Evolutionary conservation across 2,888 invertebrate species (phyloP).

Genomic region (Syrista parreyssii): DNA sequence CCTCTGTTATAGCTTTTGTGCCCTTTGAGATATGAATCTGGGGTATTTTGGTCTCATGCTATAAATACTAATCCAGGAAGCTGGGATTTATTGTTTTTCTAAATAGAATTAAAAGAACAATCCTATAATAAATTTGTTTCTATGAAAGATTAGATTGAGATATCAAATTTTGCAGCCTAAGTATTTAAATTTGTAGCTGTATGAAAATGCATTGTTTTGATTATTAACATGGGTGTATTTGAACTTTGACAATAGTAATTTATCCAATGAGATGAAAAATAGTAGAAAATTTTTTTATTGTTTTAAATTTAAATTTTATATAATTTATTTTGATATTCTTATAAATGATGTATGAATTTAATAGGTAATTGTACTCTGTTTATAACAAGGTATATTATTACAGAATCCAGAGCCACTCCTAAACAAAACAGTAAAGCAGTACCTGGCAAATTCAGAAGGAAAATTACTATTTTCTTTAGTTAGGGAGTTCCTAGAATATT

Average conservation of each 20-base stretch:
- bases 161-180: background rate
- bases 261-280: background rate
- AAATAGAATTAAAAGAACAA: background rate
- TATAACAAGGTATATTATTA: slow-evolving; percentile 23
- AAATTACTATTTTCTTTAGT: slow-evolving; percentile 74
- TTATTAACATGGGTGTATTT: background rate
- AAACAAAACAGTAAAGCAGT: slow-evolving; percentile 71
- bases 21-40: slow-evolving; percentile 13
- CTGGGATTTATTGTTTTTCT: background rate
- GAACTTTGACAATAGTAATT: background rate
- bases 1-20: slow-evolving; percentile 16
- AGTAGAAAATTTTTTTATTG: background rate
- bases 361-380: background rate
- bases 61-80: background rate
- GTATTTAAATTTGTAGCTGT: background rate
- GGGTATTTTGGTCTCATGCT: slow-evolving; percentile 8
- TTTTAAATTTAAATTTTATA: background rate
- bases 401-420: slow-evolving; percentile 67
- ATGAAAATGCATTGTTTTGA: background rate
- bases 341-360: slow-evolving; percentile 6
- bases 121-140: background rate
- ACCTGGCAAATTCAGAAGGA: slow-evolving; percentile 72
- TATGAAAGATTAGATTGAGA: background rate
- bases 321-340: background rate
- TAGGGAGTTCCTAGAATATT: slow-evolving; percentile 84